Percentiles rank a stretch among this genome's conserved stretches.
These are phyloP conservation scores for Pampusana beccarii DNA, from an alignment of 2,113 vertebrate species.

Conservation along the genomic window DNA sequence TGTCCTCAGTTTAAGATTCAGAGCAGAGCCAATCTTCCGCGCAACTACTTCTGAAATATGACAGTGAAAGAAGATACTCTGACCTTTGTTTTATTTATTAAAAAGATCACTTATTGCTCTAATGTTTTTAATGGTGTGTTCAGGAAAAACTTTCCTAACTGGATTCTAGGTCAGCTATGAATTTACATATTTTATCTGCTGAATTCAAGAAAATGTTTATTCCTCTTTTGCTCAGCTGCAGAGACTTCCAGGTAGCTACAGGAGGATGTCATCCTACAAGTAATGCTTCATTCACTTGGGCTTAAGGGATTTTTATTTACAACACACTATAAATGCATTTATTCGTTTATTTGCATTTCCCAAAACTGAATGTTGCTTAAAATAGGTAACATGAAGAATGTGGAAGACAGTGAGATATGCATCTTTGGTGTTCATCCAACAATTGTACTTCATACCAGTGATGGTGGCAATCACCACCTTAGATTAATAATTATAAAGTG, in stretches of 20 bases:
- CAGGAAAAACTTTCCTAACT: neutral
- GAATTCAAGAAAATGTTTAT: neutral
- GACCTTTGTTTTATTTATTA: conserved; percentile 12
- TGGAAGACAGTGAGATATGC: neutral
- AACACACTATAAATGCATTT: conserved; percentile 24
- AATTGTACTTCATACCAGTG: neutral
- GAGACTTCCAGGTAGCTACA: neutral
- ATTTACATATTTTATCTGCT: neutral
- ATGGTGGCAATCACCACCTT: neutral
- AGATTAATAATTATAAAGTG: neutral
- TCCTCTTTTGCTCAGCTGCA: neutral
- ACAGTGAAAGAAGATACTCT: neutral
- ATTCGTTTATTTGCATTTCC: conserved; percentile 54
- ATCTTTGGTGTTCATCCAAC: conserved; percentile 9
- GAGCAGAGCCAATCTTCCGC: neutral
- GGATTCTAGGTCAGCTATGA: neutral
- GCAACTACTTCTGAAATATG: neutral
- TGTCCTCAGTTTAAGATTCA: neutral
- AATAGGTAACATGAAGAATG: neutral
- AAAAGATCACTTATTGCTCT: neutral
- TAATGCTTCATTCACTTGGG: conserved; percentile 12
- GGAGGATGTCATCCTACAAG: neutral
- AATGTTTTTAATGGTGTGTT: neutral
- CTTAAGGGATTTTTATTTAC: conserved; percentile 36
- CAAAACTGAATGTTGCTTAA: conserved; percentile 3